A percentile compares a stretch with the other conserved stretches of the same genome.
These are phyloP conservation scores for Fissipunctia ypsillon DNA, from an alignment of 2,888 invertebrate genomes.

Conservation along the genomic window DNA sequence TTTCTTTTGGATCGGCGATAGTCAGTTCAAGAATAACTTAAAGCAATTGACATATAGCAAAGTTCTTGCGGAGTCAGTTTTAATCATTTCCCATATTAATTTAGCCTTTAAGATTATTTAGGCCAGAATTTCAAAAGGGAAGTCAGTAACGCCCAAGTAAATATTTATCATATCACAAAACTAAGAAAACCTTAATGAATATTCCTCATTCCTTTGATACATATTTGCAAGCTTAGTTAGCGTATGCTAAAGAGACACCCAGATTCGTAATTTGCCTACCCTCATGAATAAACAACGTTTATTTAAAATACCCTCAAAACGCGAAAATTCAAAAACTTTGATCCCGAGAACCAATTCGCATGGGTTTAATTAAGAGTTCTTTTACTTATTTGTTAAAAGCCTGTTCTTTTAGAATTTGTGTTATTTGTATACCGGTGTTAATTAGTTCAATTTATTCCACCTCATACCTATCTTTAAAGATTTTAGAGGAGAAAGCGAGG, in stretches of 20 bases:
- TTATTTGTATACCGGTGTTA: conserved; percentile 9
- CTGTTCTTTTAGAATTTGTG: neutral
- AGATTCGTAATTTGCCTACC: conserved; percentile 23
- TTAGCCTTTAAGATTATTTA: neutral
- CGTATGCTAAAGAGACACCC: conserved; percentile 46
- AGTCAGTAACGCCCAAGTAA: neutral
- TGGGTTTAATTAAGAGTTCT: conserved; percentile 47
- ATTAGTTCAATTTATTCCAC: conserved; percentile 11
- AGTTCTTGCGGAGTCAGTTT: no score
- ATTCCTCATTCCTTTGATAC: conserved; percentile 41
- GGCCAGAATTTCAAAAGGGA: neutral
- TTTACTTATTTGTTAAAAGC: conserved; percentile 41
- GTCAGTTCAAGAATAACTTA: neutral
- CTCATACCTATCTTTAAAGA: neutral
- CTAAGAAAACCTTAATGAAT: conserved; percentile 39
- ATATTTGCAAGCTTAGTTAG: conserved; percentile 50
- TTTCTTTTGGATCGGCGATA: neutral
- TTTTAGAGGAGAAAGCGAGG: neutral
- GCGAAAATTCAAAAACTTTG: conserved; percentile 52
- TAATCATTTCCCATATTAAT: no score
- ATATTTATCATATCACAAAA: neutral
- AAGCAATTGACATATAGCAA: no score
- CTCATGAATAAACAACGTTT: conserved; percentile 49
- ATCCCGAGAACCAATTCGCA: conserved; percentile 34
- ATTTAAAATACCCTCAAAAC: conserved; percentile 43